Conservation (phyloP, 2,113 vertebrate genomes). For the Atlantisia rogersi region DNA sequence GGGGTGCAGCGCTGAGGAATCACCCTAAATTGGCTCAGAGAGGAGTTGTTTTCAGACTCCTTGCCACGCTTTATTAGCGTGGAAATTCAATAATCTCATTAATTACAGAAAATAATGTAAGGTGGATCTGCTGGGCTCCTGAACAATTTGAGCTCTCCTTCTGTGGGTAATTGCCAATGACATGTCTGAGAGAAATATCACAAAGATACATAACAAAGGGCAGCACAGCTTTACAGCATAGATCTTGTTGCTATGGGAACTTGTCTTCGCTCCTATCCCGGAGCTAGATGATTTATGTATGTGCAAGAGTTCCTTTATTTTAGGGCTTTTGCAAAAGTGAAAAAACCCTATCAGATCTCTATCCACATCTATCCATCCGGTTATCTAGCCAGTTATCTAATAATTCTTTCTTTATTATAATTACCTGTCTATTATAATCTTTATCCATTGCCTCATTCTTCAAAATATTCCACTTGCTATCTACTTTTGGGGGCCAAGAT, state of each 20-base stretch:
- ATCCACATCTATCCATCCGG: neutral
- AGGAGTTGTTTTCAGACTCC: conserved; percentile 67
- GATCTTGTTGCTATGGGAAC: conserved; percentile 79
- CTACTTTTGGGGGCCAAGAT: neutral
- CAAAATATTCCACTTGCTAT: neutral
- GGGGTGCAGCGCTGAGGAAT: conserved; percentile 4
- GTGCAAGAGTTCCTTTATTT: conserved; percentile 76
- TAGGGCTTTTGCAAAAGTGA: conserved; percentile 57
- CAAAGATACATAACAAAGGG: conserved; percentile 78
- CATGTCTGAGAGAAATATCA: conserved; percentile 77
- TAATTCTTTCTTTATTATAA: conserved; percentile 68
- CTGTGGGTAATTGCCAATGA: conserved; percentile 77
- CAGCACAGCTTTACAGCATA: conserved; percentile 73
- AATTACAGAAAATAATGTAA: conserved; percentile 77
- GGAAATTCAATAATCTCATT: conserved; percentile 78
- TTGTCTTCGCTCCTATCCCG: conserved; percentile 69
- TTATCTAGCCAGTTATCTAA: conserved; percentile 63
- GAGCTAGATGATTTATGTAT: conserved; percentile 76
- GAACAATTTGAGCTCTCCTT: conserved; percentile 75
- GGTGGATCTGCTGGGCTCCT: conserved; percentile 68
- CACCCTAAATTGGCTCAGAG: conserved; percentile 40
- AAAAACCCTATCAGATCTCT: conserved; percentile 50
- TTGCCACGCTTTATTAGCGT: conserved; percentile 64
- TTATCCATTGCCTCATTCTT: conserved; percentile 22
- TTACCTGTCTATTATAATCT: conserved; percentile 60